Evolutionary conservation across 2,797 vertebrate genomes (phyloP).

Genomic region (Schizopygopsis malacanthus): DNA sequence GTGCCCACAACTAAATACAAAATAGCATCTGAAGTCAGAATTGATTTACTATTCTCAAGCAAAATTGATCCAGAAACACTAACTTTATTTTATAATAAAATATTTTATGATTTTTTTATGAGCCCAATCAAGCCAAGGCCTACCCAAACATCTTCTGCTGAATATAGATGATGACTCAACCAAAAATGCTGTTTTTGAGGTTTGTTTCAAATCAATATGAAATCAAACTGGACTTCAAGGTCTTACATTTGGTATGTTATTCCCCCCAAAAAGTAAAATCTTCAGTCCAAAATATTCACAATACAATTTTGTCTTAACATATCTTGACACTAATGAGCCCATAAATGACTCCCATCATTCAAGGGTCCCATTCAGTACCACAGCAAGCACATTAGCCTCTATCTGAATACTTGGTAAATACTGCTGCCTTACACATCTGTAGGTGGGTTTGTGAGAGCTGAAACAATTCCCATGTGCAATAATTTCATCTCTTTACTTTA

Average conservation of each 20-base stretch:
- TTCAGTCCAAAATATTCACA: not conserved
- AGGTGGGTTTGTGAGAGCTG: not conserved
- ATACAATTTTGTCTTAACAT: not conserved
- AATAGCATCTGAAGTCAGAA: not conserved
- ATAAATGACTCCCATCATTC: constrained; percentile 1
- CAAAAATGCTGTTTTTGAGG: not conserved
- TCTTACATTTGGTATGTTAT: not conserved
- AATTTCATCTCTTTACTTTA: not conserved
- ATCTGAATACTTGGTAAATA: not conserved
- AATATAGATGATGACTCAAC: not conserved
- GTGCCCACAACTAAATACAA: not conserved
- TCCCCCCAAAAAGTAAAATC: not conserved
- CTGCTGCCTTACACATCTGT: not conserved
- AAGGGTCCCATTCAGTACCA: not conserved
- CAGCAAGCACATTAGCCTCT: not conserved
- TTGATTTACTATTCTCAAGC: not conserved
- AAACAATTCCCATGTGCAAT: not conserved
- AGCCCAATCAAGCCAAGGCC: not conserved
- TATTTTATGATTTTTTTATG: not conserved
- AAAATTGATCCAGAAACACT: not conserved
- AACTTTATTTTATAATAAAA: not conserved
- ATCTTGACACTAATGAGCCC: not conserved
- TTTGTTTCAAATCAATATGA: not conserved
- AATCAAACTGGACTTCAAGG: not conserved
- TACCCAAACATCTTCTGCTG: not conserved